phyloP scores from a whole-genome alignment of 1,140 invertebrate species.

The Pararge aegeria region DNA sequence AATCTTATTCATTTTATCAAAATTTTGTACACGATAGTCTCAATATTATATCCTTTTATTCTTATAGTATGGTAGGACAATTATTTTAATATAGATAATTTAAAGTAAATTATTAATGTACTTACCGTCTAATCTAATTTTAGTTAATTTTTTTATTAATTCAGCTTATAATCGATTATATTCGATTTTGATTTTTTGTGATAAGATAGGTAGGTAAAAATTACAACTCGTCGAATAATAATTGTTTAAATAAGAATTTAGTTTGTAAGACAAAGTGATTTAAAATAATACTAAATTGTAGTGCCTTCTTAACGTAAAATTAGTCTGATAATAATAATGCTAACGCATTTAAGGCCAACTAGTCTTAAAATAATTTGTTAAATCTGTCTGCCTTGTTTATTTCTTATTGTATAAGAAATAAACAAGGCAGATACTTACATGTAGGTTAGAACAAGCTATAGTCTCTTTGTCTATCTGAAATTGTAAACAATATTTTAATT shows the following conservation, averaged over 20 bases:
- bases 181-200: too few relatives aligned
- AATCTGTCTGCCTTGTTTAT: background rate
- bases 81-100: too few relatives aligned
- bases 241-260: background rate
- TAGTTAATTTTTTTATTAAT: background rate
- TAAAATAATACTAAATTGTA: constrained; percentile 23
- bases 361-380: constrained; percentile 44
- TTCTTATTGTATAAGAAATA: constrained; percentile 19
- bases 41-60: too few relatives aligned
- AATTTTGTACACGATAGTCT: too few relatives aligned
- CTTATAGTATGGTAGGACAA: too few relatives aligned
- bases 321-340: constrained; percentile 28
- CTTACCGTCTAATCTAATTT: background rate
- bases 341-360: constrained; percentile 43
- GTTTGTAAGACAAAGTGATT: constrained; percentile 24
- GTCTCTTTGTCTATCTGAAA: too few relatives aligned
- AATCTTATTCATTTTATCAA: too few relatives aligned
- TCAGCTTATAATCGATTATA: too few relatives aligned
- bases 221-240: constrained; percentile 3
- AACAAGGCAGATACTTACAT: too few relatives aligned
- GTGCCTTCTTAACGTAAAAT: constrained; percentile 27
- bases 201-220: background rate
- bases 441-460: too few relatives aligned
- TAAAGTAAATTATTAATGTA: too few relatives aligned
- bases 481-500: too few relatives aligned